phyloP scores from a whole-genome alignment of 2,797 vertebrate species.

The Malurus leucopterus region DNA sequence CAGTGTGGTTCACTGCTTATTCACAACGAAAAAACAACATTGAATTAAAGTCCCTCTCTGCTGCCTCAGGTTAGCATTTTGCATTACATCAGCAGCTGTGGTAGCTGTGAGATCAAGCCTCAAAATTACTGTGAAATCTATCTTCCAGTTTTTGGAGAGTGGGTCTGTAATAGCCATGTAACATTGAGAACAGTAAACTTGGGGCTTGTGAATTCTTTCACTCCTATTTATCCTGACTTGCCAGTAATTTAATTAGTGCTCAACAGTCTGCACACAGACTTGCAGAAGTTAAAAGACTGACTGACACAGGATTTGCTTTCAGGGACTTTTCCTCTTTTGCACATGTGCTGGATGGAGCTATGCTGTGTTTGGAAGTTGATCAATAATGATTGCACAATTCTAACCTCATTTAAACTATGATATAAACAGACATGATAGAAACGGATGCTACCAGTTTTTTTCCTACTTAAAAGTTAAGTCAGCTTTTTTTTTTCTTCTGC shows the following conservation, averaged over 20 bases:
- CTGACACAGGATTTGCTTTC: neutral
- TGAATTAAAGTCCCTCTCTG: constrained; percentile 28
- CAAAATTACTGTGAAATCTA: constrained; percentile 31
- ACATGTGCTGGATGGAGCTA: constrained; percentile 20
- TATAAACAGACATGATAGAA: constrained; percentile 35
- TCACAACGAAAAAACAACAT: constrained; percentile 15
- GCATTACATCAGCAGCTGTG: constrained; percentile 43
- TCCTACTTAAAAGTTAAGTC: neutral
- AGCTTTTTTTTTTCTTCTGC: neutral
- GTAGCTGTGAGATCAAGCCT: constrained; percentile 29
- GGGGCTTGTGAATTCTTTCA: constrained; percentile 49
- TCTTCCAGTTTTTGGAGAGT: constrained; percentile 25
- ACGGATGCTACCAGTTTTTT: neutral
- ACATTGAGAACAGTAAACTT: constrained; percentile 12
- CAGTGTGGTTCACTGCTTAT: constrained; percentile 40
- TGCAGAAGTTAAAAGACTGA: neutral
- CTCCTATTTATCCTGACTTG: constrained; percentile 26
- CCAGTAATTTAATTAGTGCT: constrained; percentile 42
- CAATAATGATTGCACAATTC: constrained; percentile 24
- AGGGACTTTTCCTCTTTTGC: constrained; percentile 23
- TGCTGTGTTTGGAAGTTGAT: constrained; percentile 27
- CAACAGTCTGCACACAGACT: neutral
- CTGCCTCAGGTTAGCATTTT: constrained; percentile 43
- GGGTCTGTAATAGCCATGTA: constrained; percentile 26
- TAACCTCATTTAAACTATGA: constrained; percentile 35